Base-by-base conservation (phyloP, 2,888 invertebrate genomes). In the Torymus auratus region DNA sequence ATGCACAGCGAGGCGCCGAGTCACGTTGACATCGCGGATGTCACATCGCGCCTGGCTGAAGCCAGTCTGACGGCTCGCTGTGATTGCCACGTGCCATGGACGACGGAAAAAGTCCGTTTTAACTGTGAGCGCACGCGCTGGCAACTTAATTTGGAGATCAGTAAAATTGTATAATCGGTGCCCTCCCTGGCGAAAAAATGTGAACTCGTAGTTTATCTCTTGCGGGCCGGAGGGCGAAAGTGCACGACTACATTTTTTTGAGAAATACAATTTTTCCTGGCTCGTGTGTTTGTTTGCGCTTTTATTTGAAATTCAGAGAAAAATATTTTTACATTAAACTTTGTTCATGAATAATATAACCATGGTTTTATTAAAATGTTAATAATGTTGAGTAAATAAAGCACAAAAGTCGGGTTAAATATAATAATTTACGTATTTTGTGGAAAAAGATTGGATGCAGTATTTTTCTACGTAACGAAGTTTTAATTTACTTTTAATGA, bases 11-110 rank as follows among this genome's bases (percentile, higher is more conserved):
- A 23, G 15, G 84, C 80, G 81, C 83, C 41, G 52, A 73, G 73
- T 80, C 81, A 82, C 84, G 85, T 84, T 80, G 83, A 82, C 78
- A 73, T 77, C 75, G 55, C 83, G 83, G 79, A 83, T 85, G 85
- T 85, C 84, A 86, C 83, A 85, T 84, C 81, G 83, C 82, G 76
- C 61, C 68, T 72, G 81, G 41, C 53, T 65, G 62, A 61, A 78
- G 61, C 69, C 53, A 78, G 61, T 64, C 53, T 17, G 55, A 80
- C 17, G 17, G n/a, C 53, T 55, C 41, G 17, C 71, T 58, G 67
- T 12, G 72, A 73, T 78, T 69, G 53, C 64, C 28, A 12, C 28
- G 50, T 80, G 17, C 28, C n/a, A 77, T 55, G 17, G 55, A 68
- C 52, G 81, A 73, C 72, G 69, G 53, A 73, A 60, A 28, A 73